Evolutionary conservation across 1,140 invertebrate species (phyloP), one percentile per base, ranked within the genome.

Genomic region (Cherax destructor): DNA sequence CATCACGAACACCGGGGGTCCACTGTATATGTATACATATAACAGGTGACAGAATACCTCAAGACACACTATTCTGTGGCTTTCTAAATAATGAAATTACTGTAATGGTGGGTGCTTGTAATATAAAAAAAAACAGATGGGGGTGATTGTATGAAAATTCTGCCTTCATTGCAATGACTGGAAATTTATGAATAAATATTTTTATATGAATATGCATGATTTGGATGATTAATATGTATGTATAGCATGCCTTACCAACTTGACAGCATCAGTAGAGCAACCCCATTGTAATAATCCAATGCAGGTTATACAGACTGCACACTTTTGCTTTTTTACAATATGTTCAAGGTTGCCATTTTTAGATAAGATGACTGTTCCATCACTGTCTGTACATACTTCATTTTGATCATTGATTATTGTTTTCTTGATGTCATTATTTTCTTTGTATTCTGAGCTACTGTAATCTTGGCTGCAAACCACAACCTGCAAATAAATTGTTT

Each of bases 201-300:
- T 41, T 41, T 41, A 41, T 41, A 41, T 41, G 30, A 41, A 41
- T 41, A 41, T 41, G 30, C 30, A 41, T 41, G 30, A 41, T 41
- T 41, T 41, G 30, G 30, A 41, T 41, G 30, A 41, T 41, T 41
- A 41, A 41, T 41, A 41, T 41, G 30, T 41, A 41, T 41, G 30
- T 41, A 41, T 9, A 56, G 52, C 52, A 56, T 56, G 9, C 13
- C 77, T 72, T 72, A 83, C 79, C 83, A 49, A 11, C 61, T 59
- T 56, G 59, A 87, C 69, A 52, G 61, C 74, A 78, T 80, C 74
- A 50, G 69, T 18, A 52, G 85, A 86, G 88, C 94, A 94, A 10
- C 94, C 93, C 89, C 95, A 93, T 89, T 96, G 95, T 47, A 97
- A 95, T n/a, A 97, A 94, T 69, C 96, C 96, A 65, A 97, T 93